phyloP scores from a whole-genome alignment of 2,113 vertebrate genomes.

The Percina caprodes region DNA sequence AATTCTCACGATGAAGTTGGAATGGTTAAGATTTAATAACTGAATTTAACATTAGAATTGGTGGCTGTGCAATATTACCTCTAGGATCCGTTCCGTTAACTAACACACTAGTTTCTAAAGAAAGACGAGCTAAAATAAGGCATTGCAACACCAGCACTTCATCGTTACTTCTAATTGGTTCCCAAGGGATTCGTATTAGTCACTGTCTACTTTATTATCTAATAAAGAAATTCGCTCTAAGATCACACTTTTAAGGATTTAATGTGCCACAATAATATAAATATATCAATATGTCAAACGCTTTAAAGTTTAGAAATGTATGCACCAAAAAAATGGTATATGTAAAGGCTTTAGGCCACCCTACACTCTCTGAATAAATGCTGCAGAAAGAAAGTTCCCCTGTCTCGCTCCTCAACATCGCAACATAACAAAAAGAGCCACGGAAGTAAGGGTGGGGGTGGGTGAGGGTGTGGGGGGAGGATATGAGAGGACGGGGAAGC shows the following conservation, averaged over 20 bases:
- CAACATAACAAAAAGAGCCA: no score
- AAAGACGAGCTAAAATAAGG: slow-evolving; percentile 11
- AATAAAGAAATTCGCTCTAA: not conserved
- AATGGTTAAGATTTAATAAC: slow-evolving; percentile 15
- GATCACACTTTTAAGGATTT: not conserved
- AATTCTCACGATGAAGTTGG: slow-evolving; percentile 4
- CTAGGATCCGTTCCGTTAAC: slow-evolving; percentile 19
- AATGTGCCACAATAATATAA: no score
- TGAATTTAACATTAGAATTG: slow-evolving; percentile 29
- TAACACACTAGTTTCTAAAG: slow-evolving; percentile 6
- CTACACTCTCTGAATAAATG: no score
- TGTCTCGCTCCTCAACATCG: no score
- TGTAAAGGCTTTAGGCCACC: no score
- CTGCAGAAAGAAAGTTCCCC: no score
- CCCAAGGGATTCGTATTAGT: slow-evolving; percentile 6
- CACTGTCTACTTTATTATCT: not conserved
- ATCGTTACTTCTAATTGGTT: slow-evolving; percentile 29
- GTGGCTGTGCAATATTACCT: slow-evolving; percentile 34
- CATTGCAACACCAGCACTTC: slow-evolving; percentile 1
- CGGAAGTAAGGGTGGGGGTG: no score
- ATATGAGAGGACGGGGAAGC: no score
- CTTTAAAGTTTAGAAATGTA: no score
- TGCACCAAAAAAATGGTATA: no score
- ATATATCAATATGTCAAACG: no score
- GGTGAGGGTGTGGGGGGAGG: no score